Conservation (phyloP, 2,888 invertebrate species). For the Amaurobius ferox region DNA sequence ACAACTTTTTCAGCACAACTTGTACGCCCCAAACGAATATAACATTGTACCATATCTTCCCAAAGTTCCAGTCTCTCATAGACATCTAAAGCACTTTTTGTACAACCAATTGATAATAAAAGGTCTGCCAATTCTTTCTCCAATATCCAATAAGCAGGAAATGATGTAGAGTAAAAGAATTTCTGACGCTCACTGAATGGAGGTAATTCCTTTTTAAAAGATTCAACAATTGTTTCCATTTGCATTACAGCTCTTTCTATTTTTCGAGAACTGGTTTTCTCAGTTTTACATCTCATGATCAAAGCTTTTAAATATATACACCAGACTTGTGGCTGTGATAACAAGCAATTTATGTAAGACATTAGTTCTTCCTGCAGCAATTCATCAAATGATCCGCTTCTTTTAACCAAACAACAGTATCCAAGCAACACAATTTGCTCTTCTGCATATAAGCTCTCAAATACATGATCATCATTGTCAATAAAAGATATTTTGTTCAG, state of each 20-base stretch:
- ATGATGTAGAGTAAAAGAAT: constrained; percentile 84
- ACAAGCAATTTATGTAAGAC: constrained; percentile 84
- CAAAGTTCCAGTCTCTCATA: constrained; percentile 87
- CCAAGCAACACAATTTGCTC: constrained; percentile 89
- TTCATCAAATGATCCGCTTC: constrained; percentile 83
- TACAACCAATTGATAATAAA: constrained; percentile 87
- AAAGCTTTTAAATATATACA: constrained; percentile 86
- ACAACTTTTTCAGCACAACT: constrained; percentile 90
- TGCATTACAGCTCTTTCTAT: constrained; percentile 93
- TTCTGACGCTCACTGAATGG: constrained; percentile 81
- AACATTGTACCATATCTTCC: constrained; percentile 95
- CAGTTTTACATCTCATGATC: constrained; percentile 86
- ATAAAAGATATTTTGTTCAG: constrained; percentile 87
- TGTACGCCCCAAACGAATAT: constrained; percentile 83
- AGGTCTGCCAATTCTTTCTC: constrained; percentile 87
- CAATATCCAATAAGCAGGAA: constrained; percentile 87
- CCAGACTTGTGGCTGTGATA: constrained; percentile 85
- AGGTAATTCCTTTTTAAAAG: constrained; percentile 32
- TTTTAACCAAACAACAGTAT: constrained; percentile 82
- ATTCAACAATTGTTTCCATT: constrained; percentile 82
- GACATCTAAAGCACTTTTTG: constrained; percentile 89
- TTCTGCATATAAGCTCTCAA: constrained; percentile 81
- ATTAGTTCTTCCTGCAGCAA: constrained; percentile 87
- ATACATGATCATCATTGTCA: constrained; percentile 79
- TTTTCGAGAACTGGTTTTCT: constrained; percentile 86